These are phyloP conservation scores for Porites lobata DNA, from an alignment of 92 coral and sea anemone genomes.

Conservation along the genomic window DNA sequence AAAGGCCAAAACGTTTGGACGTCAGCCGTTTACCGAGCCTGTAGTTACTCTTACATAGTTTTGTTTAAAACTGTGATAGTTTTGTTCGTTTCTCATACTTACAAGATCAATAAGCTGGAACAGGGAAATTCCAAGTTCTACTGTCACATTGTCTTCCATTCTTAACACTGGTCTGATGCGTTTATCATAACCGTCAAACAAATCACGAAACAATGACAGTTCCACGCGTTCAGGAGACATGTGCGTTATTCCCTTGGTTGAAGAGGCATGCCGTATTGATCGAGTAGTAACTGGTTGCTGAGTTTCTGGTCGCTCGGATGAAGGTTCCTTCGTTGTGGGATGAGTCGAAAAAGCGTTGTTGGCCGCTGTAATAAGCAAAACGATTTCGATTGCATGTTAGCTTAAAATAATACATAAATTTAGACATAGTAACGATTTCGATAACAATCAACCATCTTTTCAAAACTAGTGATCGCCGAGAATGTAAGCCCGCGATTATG, in stretches of 20 bases:
- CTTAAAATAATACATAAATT: too few species aligned
- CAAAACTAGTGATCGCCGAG: too few species aligned
- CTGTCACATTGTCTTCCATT: slow-evolving; percentile 82
- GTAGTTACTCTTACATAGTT: too few species aligned
- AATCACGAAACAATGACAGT: slow-evolving; percentile 59
- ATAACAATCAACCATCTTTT: too few species aligned
- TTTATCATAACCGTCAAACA: slow-evolving; percentile 80
- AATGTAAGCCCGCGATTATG: too few species aligned
- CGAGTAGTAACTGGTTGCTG: slow-evolving; percentile 7
- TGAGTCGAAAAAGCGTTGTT: slow-evolving; percentile 1
- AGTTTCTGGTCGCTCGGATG: slow-evolving; percentile 30
- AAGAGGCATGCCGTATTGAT: slow-evolving; percentile 16
- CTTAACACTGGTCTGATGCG: slow-evolving; percentile 79
- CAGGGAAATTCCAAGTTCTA: slow-evolving; percentile 75
- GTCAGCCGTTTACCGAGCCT: too few species aligned
- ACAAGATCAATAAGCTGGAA: slow-evolving; percentile 91
- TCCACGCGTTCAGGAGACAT: slow-evolving; percentile 70
- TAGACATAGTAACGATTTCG: too few species aligned
- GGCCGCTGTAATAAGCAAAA: neutral
- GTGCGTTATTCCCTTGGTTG: slow-evolving; percentile 37
- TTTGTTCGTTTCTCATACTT: slow-evolving; percentile 11
- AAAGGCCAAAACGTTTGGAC: too few species aligned
- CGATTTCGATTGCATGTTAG: neutral
- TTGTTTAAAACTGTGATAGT: too few species aligned
- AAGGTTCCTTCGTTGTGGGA: neutral